phyloP scores from a whole-genome alignment of 2,113 vertebrate genomes.

The Gavia stellata region DNA sequence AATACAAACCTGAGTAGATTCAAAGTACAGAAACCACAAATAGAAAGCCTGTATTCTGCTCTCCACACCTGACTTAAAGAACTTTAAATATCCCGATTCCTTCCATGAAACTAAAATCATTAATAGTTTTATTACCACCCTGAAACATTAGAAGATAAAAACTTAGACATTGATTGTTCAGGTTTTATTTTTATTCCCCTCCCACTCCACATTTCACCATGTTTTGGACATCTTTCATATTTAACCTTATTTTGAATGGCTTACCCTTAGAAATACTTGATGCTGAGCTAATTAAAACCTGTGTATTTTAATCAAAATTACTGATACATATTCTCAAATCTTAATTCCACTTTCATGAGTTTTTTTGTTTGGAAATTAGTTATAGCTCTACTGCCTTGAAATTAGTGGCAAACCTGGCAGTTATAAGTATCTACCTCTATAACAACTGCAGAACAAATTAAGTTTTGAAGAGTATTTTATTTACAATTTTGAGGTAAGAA shows the following conservation, averaged over 20 bases:
- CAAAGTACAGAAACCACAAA: not conserved
- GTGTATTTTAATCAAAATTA: not conserved
- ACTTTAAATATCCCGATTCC: not conserved
- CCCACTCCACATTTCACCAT: not conserved
- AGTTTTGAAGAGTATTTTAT: not conserved
- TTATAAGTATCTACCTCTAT: not conserved
- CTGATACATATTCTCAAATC: not conserved
- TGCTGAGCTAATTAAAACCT: not conserved
- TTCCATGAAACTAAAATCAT: not conserved
- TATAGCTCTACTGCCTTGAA: not conserved
- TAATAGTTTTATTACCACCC: not conserved
- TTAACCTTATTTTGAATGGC: not conserved
- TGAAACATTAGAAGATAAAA: not conserved
- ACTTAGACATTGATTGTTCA: not conserved
- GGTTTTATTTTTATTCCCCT: not conserved
- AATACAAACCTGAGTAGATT: not conserved
- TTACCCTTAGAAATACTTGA: not conserved
- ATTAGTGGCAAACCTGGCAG: not conserved
- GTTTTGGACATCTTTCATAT: not conserved
- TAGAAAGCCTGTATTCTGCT: not conserved
- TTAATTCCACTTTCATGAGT: not conserved
- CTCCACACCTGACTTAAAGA: not conserved
- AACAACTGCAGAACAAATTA: not conserved
- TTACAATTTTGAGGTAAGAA: not conserved
- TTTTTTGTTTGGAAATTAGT: not conserved